A percentile compares a stretch with the other conserved stretches of the same genome.
phyloP scores from a whole-genome alignment of 2,888 invertebrate species.

The Andrena haemorrhoa region DNA sequence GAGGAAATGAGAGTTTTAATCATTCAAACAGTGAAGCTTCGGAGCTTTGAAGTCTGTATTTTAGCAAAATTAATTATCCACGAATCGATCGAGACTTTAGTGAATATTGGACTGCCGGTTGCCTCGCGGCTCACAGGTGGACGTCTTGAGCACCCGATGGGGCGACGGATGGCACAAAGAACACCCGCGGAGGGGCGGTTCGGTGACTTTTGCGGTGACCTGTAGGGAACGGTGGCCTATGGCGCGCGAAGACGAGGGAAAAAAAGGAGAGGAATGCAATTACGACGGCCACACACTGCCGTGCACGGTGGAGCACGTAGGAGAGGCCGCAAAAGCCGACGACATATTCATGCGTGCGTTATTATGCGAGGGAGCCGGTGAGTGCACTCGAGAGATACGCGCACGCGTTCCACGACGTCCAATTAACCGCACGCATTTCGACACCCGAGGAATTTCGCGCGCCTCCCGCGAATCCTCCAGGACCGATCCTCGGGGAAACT shows the following conservation, averaged over 20 bases:
- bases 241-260: constrained; percentile 35
- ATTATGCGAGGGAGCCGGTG: constrained; percentile 70
- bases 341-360: constrained; percentile 78
- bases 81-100: neutral
- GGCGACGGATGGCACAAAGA: neutral
- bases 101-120: neutral
- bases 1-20: too few relatives aligned
- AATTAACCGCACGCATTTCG: constrained; percentile 70
- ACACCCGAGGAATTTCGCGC: constrained; percentile 67
- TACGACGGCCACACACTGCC: constrained; percentile 76
- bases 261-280: constrained; percentile 74
- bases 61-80: too few relatives aligned
- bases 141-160: neutral
- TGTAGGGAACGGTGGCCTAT: constrained; percentile 27
- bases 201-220: constrained; percentile 47
- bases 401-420: constrained; percentile 72
- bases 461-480: neutral
- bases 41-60: too few relatives aligned
- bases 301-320: constrained; percentile 46
- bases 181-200: neutral
- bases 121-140: neutral
- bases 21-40: too few relatives aligned
- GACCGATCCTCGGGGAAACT: neutral
- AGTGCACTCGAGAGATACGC: constrained; percentile 75
- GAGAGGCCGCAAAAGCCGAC: constrained; percentile 69